Conservation (phyloP, 2,888 invertebrate genomes). For the Stegana nigrithorax region DNA sequence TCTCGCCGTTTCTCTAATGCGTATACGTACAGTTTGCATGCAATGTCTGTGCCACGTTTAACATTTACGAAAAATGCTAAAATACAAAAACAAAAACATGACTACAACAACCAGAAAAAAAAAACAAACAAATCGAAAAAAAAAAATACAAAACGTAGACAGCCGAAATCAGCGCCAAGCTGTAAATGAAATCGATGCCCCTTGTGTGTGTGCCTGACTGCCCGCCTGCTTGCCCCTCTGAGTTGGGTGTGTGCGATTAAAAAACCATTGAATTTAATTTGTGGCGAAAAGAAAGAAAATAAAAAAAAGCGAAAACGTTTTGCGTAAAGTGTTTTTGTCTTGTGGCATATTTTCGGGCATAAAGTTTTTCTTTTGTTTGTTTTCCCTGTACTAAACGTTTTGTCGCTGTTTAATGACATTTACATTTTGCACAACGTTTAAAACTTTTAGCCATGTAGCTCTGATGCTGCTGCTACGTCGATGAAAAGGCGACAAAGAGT, state of each 20-base stretch:
- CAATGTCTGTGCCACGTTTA: background rate
- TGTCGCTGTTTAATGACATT: background rate
- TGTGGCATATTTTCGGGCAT: background rate
- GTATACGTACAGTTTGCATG: background rate
- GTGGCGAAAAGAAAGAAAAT: background rate
- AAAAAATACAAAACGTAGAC: background rate
- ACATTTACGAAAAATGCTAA: background rate
- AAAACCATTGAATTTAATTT: slow-evolving; percentile 15
- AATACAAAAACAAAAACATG: slow-evolving; percentile 25
- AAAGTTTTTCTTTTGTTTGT: background rate
- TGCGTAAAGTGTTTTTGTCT: background rate
- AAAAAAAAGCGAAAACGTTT: background rate
- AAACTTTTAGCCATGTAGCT: too few species aligned
- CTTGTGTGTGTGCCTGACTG: background rate
- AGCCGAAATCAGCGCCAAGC: background rate
- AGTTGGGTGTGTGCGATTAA: background rate
- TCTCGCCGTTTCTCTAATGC: background rate
- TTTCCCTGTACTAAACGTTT: too few species aligned
- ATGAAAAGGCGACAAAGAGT: background rate
- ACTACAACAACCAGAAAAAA: background rate
- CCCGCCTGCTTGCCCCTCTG: background rate
- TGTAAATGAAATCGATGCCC: slow-evolving; percentile 8
- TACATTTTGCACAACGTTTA: background rate
- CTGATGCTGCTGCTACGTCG: too few species aligned
- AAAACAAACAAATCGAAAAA: slow-evolving; percentile 18